Percentiles rank a stretch among this genome's conserved stretches.
Evolutionary conservation across 2,113 vertebrate genomes (phyloP).

Genomic region (Seriola aureovittata): DNA sequence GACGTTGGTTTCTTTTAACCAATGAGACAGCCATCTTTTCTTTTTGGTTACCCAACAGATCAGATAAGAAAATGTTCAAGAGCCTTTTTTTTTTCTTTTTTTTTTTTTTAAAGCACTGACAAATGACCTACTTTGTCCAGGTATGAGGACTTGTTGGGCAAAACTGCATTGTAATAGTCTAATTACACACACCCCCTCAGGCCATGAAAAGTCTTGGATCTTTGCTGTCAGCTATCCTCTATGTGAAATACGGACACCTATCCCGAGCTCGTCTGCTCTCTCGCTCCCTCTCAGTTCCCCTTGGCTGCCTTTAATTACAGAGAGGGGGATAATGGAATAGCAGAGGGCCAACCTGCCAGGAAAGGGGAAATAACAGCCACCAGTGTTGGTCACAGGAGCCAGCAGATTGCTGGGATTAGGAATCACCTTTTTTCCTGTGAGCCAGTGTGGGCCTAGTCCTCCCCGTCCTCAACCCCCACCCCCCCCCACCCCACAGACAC

Average conservation of each 20-base stretch:
- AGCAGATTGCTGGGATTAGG: slow-evolving; percentile 45
- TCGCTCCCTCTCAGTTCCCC: slow-evolving; percentile 73
- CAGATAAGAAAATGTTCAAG: not conserved
- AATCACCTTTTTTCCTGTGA: slow-evolving; percentile 38
- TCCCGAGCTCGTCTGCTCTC: slow-evolving; percentile 48
- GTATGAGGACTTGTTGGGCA: slow-evolving; percentile 4
- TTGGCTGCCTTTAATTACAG: slow-evolving; percentile 83
- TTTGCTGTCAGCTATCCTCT: slow-evolving; percentile 46
- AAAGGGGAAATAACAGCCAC: slow-evolving; percentile 34
- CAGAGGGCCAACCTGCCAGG: slow-evolving; percentile 46
- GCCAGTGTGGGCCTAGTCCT: slow-evolving; percentile 18
- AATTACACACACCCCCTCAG: slow-evolving; percentile 30
- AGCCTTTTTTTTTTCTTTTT: not conserved
- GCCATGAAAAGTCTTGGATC: slow-evolving; percentile 30
- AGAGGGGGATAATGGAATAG: slow-evolving; percentile 76
- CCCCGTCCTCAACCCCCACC: not conserved
- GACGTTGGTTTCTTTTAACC: not conserved
- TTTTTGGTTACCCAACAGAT: too few relatives aligned
- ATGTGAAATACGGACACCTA: slow-evolving; percentile 71
- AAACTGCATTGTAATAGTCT: slow-evolving; percentile 47
- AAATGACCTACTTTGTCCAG: slow-evolving; percentile 10
- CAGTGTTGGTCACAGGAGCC: slow-evolving; percentile 42
- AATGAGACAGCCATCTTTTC: not conserved
- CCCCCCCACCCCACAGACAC: slow-evolving; percentile 7
- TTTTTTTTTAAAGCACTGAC: not conserved